Base-by-base conservation (phyloP, 2,888 invertebrate genomes). In the Drosophila melanosoma region DNA sequence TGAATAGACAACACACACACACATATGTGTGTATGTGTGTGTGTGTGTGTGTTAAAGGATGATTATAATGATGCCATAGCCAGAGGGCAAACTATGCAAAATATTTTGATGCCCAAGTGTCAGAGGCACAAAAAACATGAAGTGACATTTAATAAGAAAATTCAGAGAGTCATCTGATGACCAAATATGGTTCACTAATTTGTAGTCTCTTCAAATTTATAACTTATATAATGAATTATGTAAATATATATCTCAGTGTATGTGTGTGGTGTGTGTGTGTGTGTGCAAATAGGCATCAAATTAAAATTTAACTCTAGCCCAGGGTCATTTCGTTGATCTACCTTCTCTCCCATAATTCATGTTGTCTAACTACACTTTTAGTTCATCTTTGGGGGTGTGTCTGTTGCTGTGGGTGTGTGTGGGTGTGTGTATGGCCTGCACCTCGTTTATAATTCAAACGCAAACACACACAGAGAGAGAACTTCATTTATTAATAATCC, bases 81-180 rank as follows among this genome's bases (percentile, higher is more conserved):
- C 74, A 74, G 74, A 53, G 62, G 70, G 61, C 58, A 70, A 74
- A 62, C 74, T 74, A 70, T 83, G 81, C 76, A 70, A 78, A 64
- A 69, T 76, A 76, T 87, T 81, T 89, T 73, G 71, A 81, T 79
- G 70, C 68, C 70, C 60, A 64, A 69, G 70, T 76, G 89, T 87
- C 82, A 75, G 49, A 77, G 40, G 26, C 54, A 61, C n/a, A 64
- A 12, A 73, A 40, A 45, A 29, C 48, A 67, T 74, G 74, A 89
- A 77, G 74, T 89, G 87, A 89, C 90, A 89, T 87, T 87, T 87
- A 83, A 87, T 90, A 89, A 90, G 87, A 87, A 74, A 74, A 69
- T 79, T 66, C 74, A 79, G 70, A 70, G 71, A 76, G 36, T 54
- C n/a, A 63, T 65, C 52, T 71, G 45, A 71, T 68, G 73, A 74